phyloP scores from a whole-genome alignment of 2,888 invertebrate species.

The Tetragonisca angustula region DNA sequence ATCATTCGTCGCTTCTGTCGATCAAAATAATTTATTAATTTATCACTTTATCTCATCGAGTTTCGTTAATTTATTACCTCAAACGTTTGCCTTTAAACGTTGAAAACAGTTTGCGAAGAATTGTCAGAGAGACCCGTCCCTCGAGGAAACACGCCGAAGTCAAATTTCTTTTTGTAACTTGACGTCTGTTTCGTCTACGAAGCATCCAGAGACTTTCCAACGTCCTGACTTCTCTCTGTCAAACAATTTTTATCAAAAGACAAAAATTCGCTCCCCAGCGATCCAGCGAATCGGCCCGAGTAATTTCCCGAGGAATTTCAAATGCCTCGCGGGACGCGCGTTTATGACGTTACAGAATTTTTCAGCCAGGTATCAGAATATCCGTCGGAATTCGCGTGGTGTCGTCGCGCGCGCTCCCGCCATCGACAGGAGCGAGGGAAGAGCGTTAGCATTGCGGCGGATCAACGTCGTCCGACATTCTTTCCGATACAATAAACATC shows the following conservation, averaged over 20 bases:
- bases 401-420: slow-evolving; percentile 5
- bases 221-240: background rate
- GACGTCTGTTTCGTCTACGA: background rate
- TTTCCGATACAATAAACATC: slow-evolving; percentile 59
- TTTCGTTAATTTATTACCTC: too few species aligned
- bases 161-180: too few species aligned
- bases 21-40: too few species aligned
- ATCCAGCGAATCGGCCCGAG: background rate
- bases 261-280: background rate
- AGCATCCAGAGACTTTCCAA: background rate
- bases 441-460: slow-evolving; percentile 10
- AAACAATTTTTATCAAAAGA: background rate
- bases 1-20: too few species aligned
- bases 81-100: too few species aligned
- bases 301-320: background rate
- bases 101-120: too few species aligned
- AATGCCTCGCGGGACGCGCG: background rate
- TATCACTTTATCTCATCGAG: too few species aligned
- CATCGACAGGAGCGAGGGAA: background rate
- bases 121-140: too few species aligned
- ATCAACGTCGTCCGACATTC: slow-evolving; percentile 58
- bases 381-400: slow-evolving; percentile 22
- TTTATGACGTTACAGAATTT: slow-evolving; percentile 42
- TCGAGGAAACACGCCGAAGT: too few species aligned
- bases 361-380: slow-evolving; percentile 30